Conservation (phyloP, 2,113 vertebrate species). For the Vicugna pacos region DNA sequence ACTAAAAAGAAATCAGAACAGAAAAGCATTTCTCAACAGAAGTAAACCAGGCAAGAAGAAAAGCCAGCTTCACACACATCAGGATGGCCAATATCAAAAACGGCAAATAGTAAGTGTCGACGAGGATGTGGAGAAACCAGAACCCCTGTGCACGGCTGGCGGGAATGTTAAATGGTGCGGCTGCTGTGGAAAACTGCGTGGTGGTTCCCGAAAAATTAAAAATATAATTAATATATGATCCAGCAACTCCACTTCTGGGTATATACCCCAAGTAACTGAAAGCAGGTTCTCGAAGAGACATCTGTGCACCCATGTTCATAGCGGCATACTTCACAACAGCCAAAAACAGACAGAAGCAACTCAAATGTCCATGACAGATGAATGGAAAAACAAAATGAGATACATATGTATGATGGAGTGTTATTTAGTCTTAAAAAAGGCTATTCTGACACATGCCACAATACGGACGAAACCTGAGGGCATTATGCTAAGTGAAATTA, state of each 20-base stretch:
- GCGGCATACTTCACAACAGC: neutral
- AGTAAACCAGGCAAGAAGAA: neutral
- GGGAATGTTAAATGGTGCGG: neutral
- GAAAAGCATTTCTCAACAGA: neutral
- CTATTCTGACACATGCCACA: neutral
- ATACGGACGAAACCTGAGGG: neutral
- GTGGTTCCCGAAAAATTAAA: neutral
- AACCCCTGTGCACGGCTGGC: neutral
- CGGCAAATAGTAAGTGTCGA: neutral
- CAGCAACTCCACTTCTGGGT: neutral
- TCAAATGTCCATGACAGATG: neutral
- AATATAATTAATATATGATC: neutral
- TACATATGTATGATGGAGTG: neutral
- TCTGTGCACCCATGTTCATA: neutral
- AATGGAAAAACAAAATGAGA: neutral
- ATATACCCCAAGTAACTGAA: neutral
- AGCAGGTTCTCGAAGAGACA: neutral
- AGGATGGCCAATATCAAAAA: neutral
- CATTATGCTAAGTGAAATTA: neutral
- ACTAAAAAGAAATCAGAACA: neutral
- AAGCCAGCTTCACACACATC: neutral
- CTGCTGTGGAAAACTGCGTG: neutral
- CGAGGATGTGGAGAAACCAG: neutral
- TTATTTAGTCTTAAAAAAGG: neutral
- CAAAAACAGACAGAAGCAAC: neutral